phyloP scores from a whole-genome alignment of 2,797 vertebrate species.

The Acanthurus lineatus region DNA sequence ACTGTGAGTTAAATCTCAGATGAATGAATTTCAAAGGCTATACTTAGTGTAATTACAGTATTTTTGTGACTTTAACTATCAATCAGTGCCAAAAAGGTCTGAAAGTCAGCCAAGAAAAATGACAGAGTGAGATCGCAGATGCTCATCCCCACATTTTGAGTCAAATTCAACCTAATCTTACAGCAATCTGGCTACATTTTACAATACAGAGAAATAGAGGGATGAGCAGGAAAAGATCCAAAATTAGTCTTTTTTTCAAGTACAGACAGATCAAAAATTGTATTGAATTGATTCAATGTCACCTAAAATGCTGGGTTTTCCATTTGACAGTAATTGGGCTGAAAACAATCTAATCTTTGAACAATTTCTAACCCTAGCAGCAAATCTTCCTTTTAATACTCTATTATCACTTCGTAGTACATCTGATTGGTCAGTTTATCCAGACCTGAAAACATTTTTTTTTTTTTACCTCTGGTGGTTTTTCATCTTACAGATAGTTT shows the following conservation, averaged over 20 bases:
- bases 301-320: background rate
- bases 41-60: slow-evolving; percentile 16
- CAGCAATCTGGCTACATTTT: background rate
- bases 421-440: slow-evolving; percentile 29
- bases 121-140: background rate
- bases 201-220: background rate
- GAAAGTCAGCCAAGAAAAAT: slow-evolving; percentile 7
- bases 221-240: background rate
- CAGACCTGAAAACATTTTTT: slow-evolving; percentile 11
- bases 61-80: slow-evolving; percentile 22
- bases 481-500: slow-evolving; percentile 4
- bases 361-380: background rate
- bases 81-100: slow-evolving; percentile 19
- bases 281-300: background rate
- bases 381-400: background rate
- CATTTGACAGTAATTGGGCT: slow-evolving; percentile 9
- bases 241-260: slow-evolving; percentile 3
- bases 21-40: slow-evolving; percentile 1
- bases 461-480: background rate
- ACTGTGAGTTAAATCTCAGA: slow-evolving; percentile 23
- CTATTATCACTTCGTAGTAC: slow-evolving; percentile 5
- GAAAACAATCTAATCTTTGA: slow-evolving; percentile 17
- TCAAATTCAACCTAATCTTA: slow-evolving; percentile 9
- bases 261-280: background rate
- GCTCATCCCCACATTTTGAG: background rate